Conservation (phyloP, 2,888 invertebrate genomes). For the Cheilosia scutellata region DNA sequence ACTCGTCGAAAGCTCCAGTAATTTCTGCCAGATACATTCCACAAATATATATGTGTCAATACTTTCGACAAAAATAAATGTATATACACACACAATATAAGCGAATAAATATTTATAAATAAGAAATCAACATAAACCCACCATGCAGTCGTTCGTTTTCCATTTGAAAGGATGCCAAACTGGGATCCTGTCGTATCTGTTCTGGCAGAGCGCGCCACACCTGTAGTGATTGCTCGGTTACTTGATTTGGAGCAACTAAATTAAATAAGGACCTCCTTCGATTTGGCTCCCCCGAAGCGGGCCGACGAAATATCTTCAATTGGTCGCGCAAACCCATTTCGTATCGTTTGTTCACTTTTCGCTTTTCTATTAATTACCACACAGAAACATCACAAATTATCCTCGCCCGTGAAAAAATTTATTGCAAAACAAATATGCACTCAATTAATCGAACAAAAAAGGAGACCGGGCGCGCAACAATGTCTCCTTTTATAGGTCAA, state of each 20-base stretch:
- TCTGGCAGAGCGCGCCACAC: conserved; percentile 88
- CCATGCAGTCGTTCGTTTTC: conserved; percentile 83
- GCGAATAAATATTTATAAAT: conserved; percentile 68
- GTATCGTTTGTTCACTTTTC: conserved; percentile 13
- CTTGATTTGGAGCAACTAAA: conserved; percentile 85
- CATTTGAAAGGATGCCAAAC: conserved; percentile 86
- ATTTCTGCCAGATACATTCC: conserved; percentile 36
- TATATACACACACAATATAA: conserved; percentile 31
- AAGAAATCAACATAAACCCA: conserved; percentile 76
- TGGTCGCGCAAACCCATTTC: conserved; percentile 68
- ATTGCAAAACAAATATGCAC: background rate
- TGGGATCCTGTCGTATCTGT: conserved; percentile 88
- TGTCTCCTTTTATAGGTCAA: conserved; percentile 17
- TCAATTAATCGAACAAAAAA: conserved; percentile 31
- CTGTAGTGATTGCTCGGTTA: conserved; percentile 87
- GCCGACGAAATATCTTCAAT: conserved; percentile 44
- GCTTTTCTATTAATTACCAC: conserved; percentile 18
- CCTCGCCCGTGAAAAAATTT: background rate
- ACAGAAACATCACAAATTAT: conserved; percentile 18
- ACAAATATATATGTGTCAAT: conserved; percentile 7
- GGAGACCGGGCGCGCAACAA: conserved; percentile 15
- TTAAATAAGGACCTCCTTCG: conserved; percentile 76
- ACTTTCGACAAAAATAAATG: conserved; percentile 40
- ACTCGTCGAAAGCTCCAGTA: conserved; percentile 25
- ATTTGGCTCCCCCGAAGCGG: conserved; percentile 24